These are phyloP conservation scores for Caenorhabditis becei DNA, from an alignment of 2,888 invertebrate genomes.

Conservation along the genomic window DNA sequence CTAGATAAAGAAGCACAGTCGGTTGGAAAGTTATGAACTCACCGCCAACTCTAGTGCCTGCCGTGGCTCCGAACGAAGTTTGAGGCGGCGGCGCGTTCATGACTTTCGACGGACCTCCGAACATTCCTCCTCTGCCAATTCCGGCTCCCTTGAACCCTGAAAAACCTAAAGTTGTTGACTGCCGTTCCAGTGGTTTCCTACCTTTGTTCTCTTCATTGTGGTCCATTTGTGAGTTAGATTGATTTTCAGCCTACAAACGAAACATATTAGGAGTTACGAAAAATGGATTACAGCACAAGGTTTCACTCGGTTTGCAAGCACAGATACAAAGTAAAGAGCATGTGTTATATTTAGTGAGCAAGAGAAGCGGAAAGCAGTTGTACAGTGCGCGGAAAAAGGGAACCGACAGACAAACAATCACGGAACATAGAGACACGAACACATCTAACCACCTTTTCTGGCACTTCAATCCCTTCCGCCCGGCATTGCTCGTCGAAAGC, in stretches of 20 bases:
- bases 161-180: not conserved
- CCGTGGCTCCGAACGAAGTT: conserved; percentile 54
- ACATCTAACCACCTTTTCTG: conserved; percentile 42
- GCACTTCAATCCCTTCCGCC: conserved; percentile 49
- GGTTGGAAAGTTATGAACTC: not conserved
- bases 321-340: conserved; percentile 22
- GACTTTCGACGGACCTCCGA: conserved; percentile 24
- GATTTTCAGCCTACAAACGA: conserved; percentile 14
- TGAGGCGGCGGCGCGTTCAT: conserved; percentile 54
- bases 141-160: conserved; percentile 17
- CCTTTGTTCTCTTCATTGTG: conserved; percentile 51
- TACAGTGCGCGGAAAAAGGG: conserved; percentile 32
- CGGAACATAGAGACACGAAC: conserved; percentile 21
- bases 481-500: conserved; percentile 53
- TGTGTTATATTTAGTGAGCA: conserved; percentile 11
- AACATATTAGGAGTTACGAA: not conserved
- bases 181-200: not conserved
- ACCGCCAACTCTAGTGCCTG: conserved; percentile 47
- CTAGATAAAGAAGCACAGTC: not conserved
- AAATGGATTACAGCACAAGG: not conserved
- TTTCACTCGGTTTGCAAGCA: conserved; percentile 45
- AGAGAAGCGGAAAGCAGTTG: conserved; percentile 44
- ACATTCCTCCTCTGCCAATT: conserved; percentile 36
- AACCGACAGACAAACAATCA: conserved; percentile 43
- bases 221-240: conserved; percentile 44